Conservation (phyloP, 2,888 invertebrate genomes). For the Patella caerulea region DNA sequence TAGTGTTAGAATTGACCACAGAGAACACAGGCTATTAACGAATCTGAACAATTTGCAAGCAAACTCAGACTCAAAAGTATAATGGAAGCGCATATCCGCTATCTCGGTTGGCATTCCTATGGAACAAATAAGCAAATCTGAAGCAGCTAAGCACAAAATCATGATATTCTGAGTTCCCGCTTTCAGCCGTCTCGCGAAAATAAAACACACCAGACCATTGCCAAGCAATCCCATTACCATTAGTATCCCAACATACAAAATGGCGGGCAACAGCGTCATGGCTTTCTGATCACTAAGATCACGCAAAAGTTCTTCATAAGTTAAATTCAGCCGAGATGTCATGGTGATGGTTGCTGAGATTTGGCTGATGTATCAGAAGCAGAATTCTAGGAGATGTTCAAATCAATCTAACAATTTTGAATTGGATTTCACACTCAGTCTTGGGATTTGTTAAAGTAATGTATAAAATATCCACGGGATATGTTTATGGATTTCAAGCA, state of each 20-base stretch:
- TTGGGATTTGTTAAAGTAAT: too few relatives aligned
- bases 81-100: constrained; percentile 51
- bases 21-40: constrained; percentile 48
- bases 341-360: too few relatives aligned
- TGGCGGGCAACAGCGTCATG: constrained; percentile 47
- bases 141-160: constrained; percentile 51
- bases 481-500: too few relatives aligned
- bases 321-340: not conserved
- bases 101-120: constrained; percentile 56
- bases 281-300: constrained; percentile 46
- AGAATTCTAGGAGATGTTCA: too few relatives aligned
- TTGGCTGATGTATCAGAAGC: too few relatives aligned
- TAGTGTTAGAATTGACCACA: constrained; percentile 54
- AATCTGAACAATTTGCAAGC: constrained; percentile 53
- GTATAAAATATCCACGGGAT: too few relatives aligned
- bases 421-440: too few relatives aligned
- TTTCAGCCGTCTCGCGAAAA: constrained; percentile 48
- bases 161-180: constrained; percentile 51
- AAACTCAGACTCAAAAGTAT: constrained; percentile 50
- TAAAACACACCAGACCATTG: constrained; percentile 50
- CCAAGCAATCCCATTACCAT: constrained; percentile 53
- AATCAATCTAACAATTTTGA: too few relatives aligned
- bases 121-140: constrained; percentile 52
- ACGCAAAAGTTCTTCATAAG: constrained; percentile 14
- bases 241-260: constrained; percentile 47